phyloP scores from a whole-genome alignment of 2,113 vertebrate genomes.

The Bujurquina vittata region DNA sequence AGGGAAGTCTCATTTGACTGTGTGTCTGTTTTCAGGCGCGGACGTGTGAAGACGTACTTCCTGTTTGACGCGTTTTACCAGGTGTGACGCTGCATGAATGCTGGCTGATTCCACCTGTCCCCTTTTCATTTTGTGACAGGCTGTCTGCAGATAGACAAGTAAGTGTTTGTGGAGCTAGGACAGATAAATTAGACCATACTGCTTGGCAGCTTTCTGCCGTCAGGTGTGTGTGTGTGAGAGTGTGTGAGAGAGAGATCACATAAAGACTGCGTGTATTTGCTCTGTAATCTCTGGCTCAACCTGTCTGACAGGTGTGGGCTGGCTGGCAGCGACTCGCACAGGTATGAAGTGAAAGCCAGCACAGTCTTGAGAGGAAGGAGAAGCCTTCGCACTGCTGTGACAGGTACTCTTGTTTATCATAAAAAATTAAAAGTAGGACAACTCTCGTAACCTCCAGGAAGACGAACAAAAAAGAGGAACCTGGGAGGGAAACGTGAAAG shows the following conservation, averaged over 20 bases:
- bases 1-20: background rate
- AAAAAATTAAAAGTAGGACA: background rate
- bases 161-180: background rate
- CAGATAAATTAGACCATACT: background rate
- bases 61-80: constrained; percentile 63
- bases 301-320: constrained; percentile 68
- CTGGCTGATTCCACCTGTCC: constrained; percentile 13
- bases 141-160: background rate
- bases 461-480: background rate
- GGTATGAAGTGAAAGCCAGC: constrained; percentile 36
- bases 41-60: constrained; percentile 41
- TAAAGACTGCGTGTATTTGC: constrained; percentile 30
- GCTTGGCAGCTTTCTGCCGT: background rate
- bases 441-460: background rate
- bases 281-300: constrained; percentile 59
- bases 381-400: background rate
- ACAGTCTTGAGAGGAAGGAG: constrained; percentile 32
- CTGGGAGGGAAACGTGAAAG: background rate
- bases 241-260: background rate
- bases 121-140: constrained; percentile 69
- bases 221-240: background rate
- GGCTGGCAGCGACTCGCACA: constrained; percentile 32
- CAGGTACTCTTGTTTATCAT: background rate
- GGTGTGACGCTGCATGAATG: constrained; percentile 43
- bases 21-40: background rate